Percentiles rank a stretch among this genome's conserved stretches.
These are phyloP conservation scores for Panulirus ornatus DNA, from an alignment of 1,140 invertebrate genomes.

Conservation along the genomic window DNA sequence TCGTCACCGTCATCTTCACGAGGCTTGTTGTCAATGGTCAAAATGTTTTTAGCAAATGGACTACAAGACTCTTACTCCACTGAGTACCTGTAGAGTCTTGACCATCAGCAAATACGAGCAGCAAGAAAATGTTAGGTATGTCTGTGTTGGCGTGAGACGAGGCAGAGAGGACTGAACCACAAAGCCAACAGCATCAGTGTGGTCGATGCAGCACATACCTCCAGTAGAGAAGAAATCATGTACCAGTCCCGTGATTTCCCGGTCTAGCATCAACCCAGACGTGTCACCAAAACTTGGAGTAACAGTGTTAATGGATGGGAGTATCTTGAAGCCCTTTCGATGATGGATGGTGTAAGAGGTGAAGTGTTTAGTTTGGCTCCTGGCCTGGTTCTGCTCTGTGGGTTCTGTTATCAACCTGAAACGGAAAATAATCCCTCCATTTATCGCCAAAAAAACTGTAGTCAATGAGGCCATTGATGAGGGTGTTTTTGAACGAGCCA, in stretches of 20 bases:
- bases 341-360: conserved; percentile 36
- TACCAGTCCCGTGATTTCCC: conserved; percentile 47
- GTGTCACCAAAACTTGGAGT: conserved; percentile 59
- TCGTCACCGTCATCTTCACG: conserved; percentile 27
- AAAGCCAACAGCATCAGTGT: conserved; percentile 56
- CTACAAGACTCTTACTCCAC: conserved; percentile 24
- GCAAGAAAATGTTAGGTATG: conserved; percentile 49
- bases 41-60: conserved; percentile 39
- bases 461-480: conserved; percentile 36
- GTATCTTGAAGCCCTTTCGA: not conserved
- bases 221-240: conserved; percentile 28
- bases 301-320: conserved; percentile 27
- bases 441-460: conserved; percentile 47
- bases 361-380: conserved; percentile 32
- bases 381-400: not conserved
- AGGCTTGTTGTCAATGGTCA: conserved; percentile 41
- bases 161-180: conserved; percentile 42
- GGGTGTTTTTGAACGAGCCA: conserved; percentile 24
- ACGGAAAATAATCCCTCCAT: conserved; percentile 12
- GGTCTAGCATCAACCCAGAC: conserved; percentile 39
- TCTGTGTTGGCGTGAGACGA: conserved; percentile 37
- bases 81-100: conserved; percentile 33
- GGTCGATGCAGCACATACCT: conserved; percentile 37
- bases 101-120: conserved; percentile 53
- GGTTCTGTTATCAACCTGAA: conserved; percentile 40